A percentile compares a stretch with the other conserved stretches of the same genome.
These are phyloP conservation scores for Macrocentrus cingulum DNA, from an alignment of 1,140 invertebrate species.

Conservation along the genomic window DNA sequence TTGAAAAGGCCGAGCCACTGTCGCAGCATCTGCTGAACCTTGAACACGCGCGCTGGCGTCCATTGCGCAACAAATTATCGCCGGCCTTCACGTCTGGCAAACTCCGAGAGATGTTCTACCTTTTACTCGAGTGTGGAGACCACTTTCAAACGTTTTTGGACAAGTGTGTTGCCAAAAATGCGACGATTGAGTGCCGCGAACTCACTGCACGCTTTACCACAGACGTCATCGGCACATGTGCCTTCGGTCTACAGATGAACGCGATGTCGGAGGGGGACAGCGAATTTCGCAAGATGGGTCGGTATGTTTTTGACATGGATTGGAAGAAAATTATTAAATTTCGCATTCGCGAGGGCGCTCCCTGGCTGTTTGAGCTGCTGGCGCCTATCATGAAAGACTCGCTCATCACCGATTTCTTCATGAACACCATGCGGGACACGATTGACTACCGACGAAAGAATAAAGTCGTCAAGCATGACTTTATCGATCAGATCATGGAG, in stretches of 20 bases:
- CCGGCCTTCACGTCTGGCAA: conserved; percentile 58
- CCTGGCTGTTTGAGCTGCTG: conserved; percentile 32
- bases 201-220: conserved; percentile 57
- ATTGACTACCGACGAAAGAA: conserved; percentile 55
- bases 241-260: conserved; percentile 62
- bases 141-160: conserved; percentile 51
- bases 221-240: conserved; percentile 61
- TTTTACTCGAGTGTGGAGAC: conserved; percentile 47
- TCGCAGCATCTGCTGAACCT: conserved; percentile 46
- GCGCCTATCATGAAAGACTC: conserved; percentile 28
- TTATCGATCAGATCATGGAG: conserved; percentile 61
- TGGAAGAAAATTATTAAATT: conserved; percentile 36
- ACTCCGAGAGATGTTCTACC: conserved; percentile 57
- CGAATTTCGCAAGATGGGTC: conserved; percentile 54
- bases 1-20: conserved; percentile 47
- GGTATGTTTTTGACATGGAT: conserved; percentile 38
- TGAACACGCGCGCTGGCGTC: conserved; percentile 35
- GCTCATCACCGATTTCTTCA: conserved; percentile 57
- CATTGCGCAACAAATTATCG: conserved; percentile 34
- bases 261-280: conserved; percentile 57
- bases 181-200: conserved; percentile 56
- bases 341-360: conserved; percentile 32
- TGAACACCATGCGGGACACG: conserved; percentile 51
- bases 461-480: conserved; percentile 58
- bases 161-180: conserved; percentile 40